Conservation (phyloP, 2,797 vertebrate genomes). For the Silurus lanzhouensis region DNA sequence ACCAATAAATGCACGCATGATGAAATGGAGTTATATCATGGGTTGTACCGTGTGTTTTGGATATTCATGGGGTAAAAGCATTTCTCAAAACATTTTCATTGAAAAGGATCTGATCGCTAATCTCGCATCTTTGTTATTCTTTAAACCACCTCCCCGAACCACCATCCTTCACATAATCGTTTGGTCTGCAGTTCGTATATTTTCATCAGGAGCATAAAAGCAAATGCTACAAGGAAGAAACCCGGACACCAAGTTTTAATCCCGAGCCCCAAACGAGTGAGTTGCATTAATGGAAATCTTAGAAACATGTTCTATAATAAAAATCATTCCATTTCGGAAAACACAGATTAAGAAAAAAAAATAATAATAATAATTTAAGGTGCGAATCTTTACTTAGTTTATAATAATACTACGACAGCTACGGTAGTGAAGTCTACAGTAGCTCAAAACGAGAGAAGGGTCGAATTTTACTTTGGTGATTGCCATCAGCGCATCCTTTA, state of each 20-base stretch:
- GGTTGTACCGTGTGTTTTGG: background rate
- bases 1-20: background rate
- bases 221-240: conserved; percentile 4
- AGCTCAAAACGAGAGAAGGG: background rate
- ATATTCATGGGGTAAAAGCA: background rate
- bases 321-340: background rate
- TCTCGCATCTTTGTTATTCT: background rate
- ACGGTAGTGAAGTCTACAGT: background rate
- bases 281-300: conserved; percentile 10
- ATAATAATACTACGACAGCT: background rate
- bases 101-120: background rate
- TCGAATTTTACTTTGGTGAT: conserved; percentile 25
- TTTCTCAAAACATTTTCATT: background rate
- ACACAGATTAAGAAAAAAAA: background rate
- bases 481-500: conserved; percentile 5
- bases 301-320: background rate
- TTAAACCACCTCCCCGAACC: background rate
- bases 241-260: background rate
- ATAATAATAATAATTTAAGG: background rate
- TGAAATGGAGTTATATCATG: background rate
- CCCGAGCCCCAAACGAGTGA: background rate
- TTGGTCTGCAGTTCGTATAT: background rate
- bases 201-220: conserved; percentile 1
- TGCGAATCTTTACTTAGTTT: background rate
- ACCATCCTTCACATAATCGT: background rate